Conservation (phyloP, 1,140 invertebrate genomes). For the Drosophila serrata region DNA sequence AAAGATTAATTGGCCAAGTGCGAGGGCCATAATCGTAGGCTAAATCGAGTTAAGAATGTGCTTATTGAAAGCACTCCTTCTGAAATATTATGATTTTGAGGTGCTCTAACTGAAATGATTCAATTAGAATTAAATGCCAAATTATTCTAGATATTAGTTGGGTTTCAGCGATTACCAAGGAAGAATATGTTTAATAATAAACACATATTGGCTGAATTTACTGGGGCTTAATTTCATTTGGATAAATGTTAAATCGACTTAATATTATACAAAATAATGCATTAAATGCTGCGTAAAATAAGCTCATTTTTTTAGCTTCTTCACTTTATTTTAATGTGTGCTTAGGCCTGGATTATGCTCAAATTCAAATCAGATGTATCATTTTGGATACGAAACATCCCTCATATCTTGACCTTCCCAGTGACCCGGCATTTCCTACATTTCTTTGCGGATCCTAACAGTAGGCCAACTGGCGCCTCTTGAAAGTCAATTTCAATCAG, state of each 20-base stretch:
- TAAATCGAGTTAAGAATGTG: slow-evolving; percentile 10
- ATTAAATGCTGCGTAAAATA: neutral
- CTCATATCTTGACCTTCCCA: slow-evolving; percentile 17
- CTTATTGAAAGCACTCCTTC: slow-evolving; percentile 4
- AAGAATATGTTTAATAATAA: neutral
- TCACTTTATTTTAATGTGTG: neutral
- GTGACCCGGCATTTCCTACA: slow-evolving; percentile 17
- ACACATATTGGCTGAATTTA: neutral
- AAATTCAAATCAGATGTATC: slow-evolving; percentile 10
- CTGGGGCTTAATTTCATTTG: neutral
- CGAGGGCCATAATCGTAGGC: neutral
- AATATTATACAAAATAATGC: neutral
- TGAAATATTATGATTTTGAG: neutral
- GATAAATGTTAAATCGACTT: neutral
- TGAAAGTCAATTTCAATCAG: slow-evolving; percentile 55
- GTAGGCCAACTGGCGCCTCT: slow-evolving; percentile 44
- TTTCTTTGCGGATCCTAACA: slow-evolving; percentile 10
- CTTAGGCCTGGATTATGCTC: neutral
- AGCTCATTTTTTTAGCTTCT: neutral
- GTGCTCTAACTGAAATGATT: neutral
- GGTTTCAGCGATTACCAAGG: too few relatives aligned
- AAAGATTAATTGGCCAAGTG: slow-evolving; percentile 40
- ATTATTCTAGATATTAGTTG: slow-evolving; percentile 1
- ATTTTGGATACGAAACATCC: slow-evolving; percentile 4
- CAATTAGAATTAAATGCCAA: neutral